A percentile compares a stretch with the other conserved stretches of the same genome.
phyloP scores from a whole-genome alignment of 2,888 invertebrate species.

The Lasioglossum lativentre region DNA sequence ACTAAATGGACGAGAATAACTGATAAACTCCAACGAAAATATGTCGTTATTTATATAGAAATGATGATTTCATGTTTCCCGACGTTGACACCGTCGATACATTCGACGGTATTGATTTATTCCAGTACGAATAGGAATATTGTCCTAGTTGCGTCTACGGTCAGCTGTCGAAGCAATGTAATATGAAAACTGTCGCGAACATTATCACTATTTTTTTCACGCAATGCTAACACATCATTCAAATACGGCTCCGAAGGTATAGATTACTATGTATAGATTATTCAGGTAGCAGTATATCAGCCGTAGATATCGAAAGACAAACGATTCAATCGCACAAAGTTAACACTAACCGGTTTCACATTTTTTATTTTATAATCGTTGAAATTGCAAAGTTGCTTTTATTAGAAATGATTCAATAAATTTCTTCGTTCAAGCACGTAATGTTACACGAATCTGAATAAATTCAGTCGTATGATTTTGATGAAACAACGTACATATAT shows the following conservation, averaged over 20 bases:
- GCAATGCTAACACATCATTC: not conserved
- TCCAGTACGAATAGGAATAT: slow-evolving; percentile 5
- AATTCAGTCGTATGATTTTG: not conserved
- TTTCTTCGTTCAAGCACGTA: not conserved
- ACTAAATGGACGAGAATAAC: slow-evolving; percentile 31
- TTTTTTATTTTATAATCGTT: no score
- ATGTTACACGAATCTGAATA: not conserved
- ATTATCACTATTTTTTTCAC: not conserved
- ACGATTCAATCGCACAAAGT: not conserved
- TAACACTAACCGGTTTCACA: not conserved
- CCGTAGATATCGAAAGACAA: not conserved
- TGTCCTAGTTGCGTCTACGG: not conserved
- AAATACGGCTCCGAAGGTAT: not conserved
- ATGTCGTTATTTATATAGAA: slow-evolving; percentile 39
- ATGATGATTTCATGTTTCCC: slow-evolving; percentile 56
- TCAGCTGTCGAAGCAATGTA: not conserved
- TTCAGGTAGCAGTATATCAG: not conserved
- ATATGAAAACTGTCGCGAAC: not conserved
- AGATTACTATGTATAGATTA: no score
- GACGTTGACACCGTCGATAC: slow-evolving; percentile 37
- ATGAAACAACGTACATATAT: not conserved
- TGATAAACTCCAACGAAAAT: slow-evolving; percentile 47
- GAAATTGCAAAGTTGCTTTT: not conserved
- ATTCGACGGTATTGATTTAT: slow-evolving; percentile 15
- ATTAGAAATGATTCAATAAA: not conserved